Evolutionary conservation across 2,888 invertebrate genomes (phyloP), one percentile per base, ranked within the genome.

Genomic region (Agonopterix alstromeriana): DNA sequence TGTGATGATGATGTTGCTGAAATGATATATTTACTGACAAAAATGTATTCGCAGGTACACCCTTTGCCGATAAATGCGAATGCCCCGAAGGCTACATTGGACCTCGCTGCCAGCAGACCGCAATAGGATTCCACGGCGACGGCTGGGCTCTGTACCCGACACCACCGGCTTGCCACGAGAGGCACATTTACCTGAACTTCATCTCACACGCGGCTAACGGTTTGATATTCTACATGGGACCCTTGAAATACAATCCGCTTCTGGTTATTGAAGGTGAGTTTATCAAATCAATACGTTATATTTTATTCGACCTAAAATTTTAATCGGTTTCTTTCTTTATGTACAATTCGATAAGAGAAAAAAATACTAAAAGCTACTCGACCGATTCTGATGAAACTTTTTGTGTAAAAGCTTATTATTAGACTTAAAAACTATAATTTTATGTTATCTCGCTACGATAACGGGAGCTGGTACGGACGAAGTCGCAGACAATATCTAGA

Each of bases 71-170:
- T 56, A 91, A 92, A 57, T 98, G 98, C 81, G 93, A 94, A 49
- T 98, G 98, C 65, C 92, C 92, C 0, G 91, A 92, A 48, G 95
- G 95, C 0, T 91, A 92, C 47, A 92, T 93, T 4, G 99, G 99
- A 0, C 96, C 97, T 0, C 92, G 94, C 50, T 99, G 99, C 78
- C 98, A 99, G 81, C 92, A 95, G 53, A 93, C 96, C 0, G 93
- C 94, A 0, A 93, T 98, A 56, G 95, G 95, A 12, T 98, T 98
- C 86, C 91, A 91, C 54, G 96, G 97, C n/a, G 92, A 93, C 61
- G 97, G 98, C 8, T 98, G 95, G 92, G 98, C 98, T 0, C 93
- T 98, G 91, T 98, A 97, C 87, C 93, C 94, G 0, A 92, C 97
- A 0, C 92, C 97, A 36, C 93, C 95, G 36, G 93, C 96, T 4